Percentiles rank a stretch among this genome's conserved stretches.
phyloP scores from a whole-genome alignment of 2,113 vertebrate genomes.

The Perccottus glenii region DNA sequence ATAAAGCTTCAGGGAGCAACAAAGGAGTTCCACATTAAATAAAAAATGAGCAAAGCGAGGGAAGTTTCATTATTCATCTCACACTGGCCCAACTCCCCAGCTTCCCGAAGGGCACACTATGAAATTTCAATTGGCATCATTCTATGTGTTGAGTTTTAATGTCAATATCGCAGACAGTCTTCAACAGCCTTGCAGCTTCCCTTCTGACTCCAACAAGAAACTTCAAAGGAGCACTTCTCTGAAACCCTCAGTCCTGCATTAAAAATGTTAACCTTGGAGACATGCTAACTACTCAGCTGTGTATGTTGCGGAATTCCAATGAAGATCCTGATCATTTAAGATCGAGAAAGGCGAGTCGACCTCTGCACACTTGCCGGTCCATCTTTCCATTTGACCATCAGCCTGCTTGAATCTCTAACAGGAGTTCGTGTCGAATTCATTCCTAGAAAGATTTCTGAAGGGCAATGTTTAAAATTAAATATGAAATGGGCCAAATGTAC shows the following conservation, averaged over 20 bases:
- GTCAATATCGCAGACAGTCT: constrained; percentile 81
- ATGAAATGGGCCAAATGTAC: constrained; percentile 11
- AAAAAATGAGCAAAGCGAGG: constrained; percentile 77
- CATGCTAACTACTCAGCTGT: constrained; percentile 73
- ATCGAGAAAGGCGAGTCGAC: constrained; percentile 50
- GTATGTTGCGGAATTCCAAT: constrained; percentile 77
- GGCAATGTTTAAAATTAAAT: neutral
- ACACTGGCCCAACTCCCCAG: constrained; percentile 76
- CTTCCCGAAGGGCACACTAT: constrained; percentile 77
- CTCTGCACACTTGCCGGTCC: constrained; percentile 28
- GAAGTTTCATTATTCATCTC: constrained; percentile 83
- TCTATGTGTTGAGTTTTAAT: constrained; percentile 84
- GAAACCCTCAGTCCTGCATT: constrained; percentile 81
- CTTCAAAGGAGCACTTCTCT: constrained; percentile 81
- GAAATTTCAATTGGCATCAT: constrained; percentile 84
- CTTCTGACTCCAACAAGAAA: constrained; percentile 79
- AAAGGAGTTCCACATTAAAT: constrained; percentile 82
- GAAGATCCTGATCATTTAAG: constrained; percentile 70
- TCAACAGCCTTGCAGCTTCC: constrained; percentile 76
- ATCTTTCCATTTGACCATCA: constrained; percentile 26
- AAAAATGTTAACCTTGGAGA: constrained; percentile 85
- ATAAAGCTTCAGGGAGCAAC: constrained; percentile 70
- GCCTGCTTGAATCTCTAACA: constrained; percentile 19
- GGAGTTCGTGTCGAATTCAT: constrained; percentile 25
- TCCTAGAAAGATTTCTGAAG: constrained; percentile 26